phyloP scores from a whole-genome alignment of 2,113 vertebrate genomes.

The Tetrao urogallus region DNA sequence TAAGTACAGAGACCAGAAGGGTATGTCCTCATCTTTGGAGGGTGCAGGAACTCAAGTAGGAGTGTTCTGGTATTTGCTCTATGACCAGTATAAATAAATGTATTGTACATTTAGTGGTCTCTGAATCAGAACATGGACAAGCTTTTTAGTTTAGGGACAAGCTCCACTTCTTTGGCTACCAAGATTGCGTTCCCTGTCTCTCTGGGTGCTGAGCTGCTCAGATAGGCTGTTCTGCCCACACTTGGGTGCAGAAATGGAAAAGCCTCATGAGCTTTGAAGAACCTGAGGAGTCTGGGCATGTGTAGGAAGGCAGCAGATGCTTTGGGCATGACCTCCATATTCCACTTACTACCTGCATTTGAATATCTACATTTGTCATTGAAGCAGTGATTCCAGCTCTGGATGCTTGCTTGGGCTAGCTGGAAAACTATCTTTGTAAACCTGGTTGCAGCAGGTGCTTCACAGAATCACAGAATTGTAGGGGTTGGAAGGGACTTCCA shows the following conservation, averaged over 20 bases:
- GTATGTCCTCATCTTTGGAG: neutral
- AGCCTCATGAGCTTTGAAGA: neutral
- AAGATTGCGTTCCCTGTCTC: neutral
- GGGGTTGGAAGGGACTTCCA: too few species aligned
- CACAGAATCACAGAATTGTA: too few species aligned
- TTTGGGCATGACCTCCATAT: neutral
- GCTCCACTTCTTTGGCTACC: neutral
- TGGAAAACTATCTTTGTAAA: neutral
- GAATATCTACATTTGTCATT: neutral
- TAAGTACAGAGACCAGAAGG: neutral
- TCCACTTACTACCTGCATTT: neutral
- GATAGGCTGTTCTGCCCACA: neutral
- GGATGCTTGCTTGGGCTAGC: neutral
- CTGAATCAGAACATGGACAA: neutral
- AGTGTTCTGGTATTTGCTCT: neutral
- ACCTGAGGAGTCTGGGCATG: neutral
- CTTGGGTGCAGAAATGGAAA: neutral
- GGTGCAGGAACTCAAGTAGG: neutral
- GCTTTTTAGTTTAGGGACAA: rapidly evolving
- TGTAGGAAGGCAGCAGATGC: neutral
- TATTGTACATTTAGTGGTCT: neutral
- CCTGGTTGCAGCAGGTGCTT: neutral
- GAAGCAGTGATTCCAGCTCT: neutral
- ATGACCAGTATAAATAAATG: neutral
- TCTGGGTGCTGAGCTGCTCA: neutral